Evolutionary conservation across 1,140 invertebrate species (phyloP), one percentile per base, ranked within the genome.

Genomic region (Drosophila saltans): DNA sequence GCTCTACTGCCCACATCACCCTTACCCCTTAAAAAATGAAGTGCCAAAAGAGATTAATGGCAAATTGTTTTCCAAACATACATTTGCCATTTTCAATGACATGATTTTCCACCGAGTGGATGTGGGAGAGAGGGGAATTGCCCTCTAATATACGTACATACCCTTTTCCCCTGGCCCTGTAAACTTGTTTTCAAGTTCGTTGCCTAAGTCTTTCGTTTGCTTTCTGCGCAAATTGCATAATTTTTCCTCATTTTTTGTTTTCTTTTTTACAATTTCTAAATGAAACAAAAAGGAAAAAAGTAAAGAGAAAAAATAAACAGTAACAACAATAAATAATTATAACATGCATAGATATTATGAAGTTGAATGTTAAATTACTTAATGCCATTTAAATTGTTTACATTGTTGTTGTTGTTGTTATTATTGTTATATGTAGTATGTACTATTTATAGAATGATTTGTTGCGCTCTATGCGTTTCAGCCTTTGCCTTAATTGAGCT

Each of bases 181-280:
- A 3, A 52, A 52, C 16, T 52, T 10, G 8, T 52, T 72, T 57
- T 72, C 84, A 86, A 78, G 90, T 91, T 91, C 67, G 81, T 86
- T 90, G 69, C 74, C 75, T 80, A 72, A 91, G 85, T 90, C 82
- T 88, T 91, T 91, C 52, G 90, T 80, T 78, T 63, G 1, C 33
- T 52, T 24, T 21, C 16, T 21, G 21, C 1, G 45, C 21, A 26
- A 66, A 67, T 78, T 83, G 59, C 75, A 66, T 43, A 60, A 67
- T 36, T 36, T 52, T 63, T 10, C 16, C 16, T 16, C 2, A 16
- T 48, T 55, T 55, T 30, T n/a, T 26, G 26, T 66, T 21, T 33
- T 43, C 10, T 24, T 16, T 16, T 16, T 16, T 16, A 16, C 43
- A 40, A 75, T 75, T 75, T 61, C 64, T 36, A 33, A 21, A 16